These are phyloP conservation scores for Conus canariensis DNA, from an alignment of 2,888 invertebrate species.

Conservation along the genomic window DNA sequence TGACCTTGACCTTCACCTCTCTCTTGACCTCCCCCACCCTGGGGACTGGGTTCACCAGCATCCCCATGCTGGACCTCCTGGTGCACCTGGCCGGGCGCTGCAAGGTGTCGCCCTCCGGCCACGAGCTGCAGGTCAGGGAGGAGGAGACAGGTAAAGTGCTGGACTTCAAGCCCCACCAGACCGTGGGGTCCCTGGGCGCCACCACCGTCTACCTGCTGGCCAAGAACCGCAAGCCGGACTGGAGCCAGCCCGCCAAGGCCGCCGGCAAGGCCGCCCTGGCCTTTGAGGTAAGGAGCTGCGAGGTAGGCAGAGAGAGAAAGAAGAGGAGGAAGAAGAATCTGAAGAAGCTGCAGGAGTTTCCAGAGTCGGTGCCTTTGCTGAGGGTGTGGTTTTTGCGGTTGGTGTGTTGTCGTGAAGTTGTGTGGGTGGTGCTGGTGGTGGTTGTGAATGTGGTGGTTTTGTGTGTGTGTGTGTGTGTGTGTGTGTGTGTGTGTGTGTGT, in stretches of 20 bases:
- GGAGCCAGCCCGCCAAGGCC: slow-evolving; percentile 53
- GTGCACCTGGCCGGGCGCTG: slow-evolving; percentile 86
- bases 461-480: too few species aligned
- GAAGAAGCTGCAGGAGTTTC: too few species aligned
- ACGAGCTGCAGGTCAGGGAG: slow-evolving; percentile 84
- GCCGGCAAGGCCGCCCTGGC: slow-evolving; percentile 79
- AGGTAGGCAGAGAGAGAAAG: not conserved
- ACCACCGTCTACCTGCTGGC: slow-evolving; percentile 80
- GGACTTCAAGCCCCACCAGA: slow-evolving; percentile 87
- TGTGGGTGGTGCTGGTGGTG: too few species aligned
- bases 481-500: too few species aligned
- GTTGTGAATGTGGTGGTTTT: too few species aligned
- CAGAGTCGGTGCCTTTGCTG: too few species aligned
- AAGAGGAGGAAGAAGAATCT: not conserved
- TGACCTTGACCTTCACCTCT: not conserved
- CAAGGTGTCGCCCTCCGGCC: slow-evolving; percentile 85
- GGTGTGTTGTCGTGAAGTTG: too few species aligned
- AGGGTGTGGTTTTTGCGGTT: too few species aligned
- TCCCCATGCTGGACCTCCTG: slow-evolving; percentile 89
- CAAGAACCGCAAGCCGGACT: slow-evolving; percentile 66
- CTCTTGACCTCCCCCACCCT: not conserved
- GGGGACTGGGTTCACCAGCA: slow-evolving; percentile 79
- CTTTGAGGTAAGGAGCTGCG: slow-evolving; percentile 80
- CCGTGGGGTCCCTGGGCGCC: slow-evolving; percentile 82
- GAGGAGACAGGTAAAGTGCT: slow-evolving; percentile 81